phyloP scores from a whole-genome alignment of 2,797 vertebrate genomes.

The Siniperca scherzeri region DNA sequence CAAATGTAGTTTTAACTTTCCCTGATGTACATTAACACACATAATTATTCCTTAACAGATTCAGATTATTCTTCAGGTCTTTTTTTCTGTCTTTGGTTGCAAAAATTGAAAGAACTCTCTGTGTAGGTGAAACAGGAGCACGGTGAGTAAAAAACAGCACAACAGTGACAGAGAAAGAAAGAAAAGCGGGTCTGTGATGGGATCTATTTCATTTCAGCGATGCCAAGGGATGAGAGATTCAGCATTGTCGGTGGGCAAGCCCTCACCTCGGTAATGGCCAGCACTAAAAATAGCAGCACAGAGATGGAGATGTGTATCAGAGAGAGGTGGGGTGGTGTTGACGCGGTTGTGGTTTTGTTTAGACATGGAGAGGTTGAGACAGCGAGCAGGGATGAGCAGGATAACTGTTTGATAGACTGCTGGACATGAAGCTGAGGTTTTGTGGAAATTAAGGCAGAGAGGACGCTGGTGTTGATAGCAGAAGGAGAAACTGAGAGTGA shows the following conservation, averaged over 20 bases:
- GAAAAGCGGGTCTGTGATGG: slow-evolving; percentile 32
- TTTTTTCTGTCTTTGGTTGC: slow-evolving; percentile 1
- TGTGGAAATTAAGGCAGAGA: neutral
- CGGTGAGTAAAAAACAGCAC: neutral
- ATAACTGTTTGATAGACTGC: slow-evolving; percentile 26
- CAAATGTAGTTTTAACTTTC: slow-evolving; percentile 1
- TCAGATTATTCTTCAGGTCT: neutral
- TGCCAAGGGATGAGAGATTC: slow-evolving; percentile 35
- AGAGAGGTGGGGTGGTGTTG: slow-evolving; percentile 1
- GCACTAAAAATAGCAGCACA: slow-evolving; percentile 72
- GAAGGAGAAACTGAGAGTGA: neutral
- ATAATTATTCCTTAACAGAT: neutral
- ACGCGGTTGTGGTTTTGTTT: slow-evolving; percentile 33
- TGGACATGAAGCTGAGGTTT: slow-evolving; percentile 3
- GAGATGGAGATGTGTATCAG: slow-evolving; percentile 57
- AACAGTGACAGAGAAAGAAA: slow-evolving; percentile 14
- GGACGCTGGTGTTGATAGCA: slow-evolving; percentile 11
- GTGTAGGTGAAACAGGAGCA: slow-evolving; percentile 13
- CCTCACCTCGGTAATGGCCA: slow-evolving; percentile 67
- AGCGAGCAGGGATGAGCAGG: slow-evolving; percentile 5
- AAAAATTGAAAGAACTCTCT: slow-evolving; percentile 23
- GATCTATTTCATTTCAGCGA: slow-evolving; percentile 44
- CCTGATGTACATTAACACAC: slow-evolving; percentile 9
- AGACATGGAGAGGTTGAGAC: slow-evolving; percentile 30
- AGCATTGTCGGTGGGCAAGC: slow-evolving; percentile 49